These are phyloP conservation scores for Archivesica marissinica DNA, from an alignment of 1,140 invertebrate species.

Conservation along the genomic window DNA sequence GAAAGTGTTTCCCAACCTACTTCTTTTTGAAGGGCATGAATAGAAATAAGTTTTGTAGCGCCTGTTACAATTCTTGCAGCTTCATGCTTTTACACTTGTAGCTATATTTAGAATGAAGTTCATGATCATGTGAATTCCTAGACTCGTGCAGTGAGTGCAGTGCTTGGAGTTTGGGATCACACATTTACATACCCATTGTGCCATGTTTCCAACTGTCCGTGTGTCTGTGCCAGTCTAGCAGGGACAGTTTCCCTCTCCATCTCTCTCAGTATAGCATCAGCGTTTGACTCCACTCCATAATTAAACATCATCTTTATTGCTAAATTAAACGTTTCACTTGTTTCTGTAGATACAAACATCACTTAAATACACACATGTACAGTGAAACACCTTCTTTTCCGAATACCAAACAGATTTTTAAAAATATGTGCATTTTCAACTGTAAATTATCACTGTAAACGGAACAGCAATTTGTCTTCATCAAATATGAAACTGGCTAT, in stretches of 20 bases:
- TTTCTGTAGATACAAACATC: not conserved
- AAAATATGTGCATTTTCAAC: too few species aligned
- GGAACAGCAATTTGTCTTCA: too few species aligned
- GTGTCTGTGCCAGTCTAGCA: constrained; percentile 86
- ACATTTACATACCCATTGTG: constrained; percentile 84
- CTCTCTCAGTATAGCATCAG: constrained; percentile 89
- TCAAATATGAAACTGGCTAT: too few species aligned
- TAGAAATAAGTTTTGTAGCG: too few species aligned
- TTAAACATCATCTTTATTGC: constrained; percentile 97
- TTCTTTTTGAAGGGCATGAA: too few species aligned
- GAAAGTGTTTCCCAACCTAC: too few species aligned
- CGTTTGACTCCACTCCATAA: constrained; percentile 93
- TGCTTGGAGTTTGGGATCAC: not conserved
- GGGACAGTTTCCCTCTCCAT: constrained; percentile 94
- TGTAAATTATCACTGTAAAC: too few species aligned
- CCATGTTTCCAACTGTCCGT: constrained; percentile 85
- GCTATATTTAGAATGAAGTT: not conserved
- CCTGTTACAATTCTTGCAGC: too few species aligned
- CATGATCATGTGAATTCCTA: not conserved
- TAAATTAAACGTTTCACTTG: constrained; percentile 84
- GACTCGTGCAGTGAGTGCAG: not conserved
- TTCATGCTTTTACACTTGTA: not conserved
- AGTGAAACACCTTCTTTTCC: too few species aligned
- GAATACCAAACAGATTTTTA: too few species aligned
- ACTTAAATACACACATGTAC: too few species aligned